Base-by-base conservation (phyloP, 2,888 invertebrate genomes). In the Agrotis puta region DNA sequence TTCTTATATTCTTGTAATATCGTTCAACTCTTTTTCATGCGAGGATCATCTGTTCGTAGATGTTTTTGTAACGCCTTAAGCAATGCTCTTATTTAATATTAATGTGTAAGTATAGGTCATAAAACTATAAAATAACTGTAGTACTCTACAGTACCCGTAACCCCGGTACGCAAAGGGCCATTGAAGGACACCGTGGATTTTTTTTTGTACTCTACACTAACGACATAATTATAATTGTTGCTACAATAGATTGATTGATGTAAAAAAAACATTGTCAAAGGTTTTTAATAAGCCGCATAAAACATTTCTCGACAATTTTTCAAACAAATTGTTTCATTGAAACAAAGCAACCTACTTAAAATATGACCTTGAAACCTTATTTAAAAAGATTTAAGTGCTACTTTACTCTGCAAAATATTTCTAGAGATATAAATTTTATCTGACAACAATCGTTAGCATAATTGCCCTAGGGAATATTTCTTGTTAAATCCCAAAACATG, bases 401-500 rank as follows among this genome's bases (percentile, higher is more conserved):
- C 27, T 57, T 48, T n/a, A 33, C 24, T 18, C 47, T n/a, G 53
- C 50, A 0, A 51, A 57, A 33, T 22, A 58, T 77, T 71, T 50
- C 2, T 6, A 50, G 33, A 64, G 54, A 53, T 65, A 67, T 70
- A 65, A 4, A 69, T 72, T 76, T 59, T 45, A 67, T 66, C 48
- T 71, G 51, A 67, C 64, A 67, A 54, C 69, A 70, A 62, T 61
- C 56, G 43, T 68, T 68, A 77, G 47, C 59, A 61, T 77, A 74
- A 77, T 81, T 77, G 59, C 74, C 45, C 27, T 11, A 33, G 70
- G 54, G 22, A 58, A 77, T 64, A 72, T 66, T 69, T 66, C 57
- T 39, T 61, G 48, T 53, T 43, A 64, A 77, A 73, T 77, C 56
- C n/a, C 20, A n/a, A 45, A 53, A 64, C 64, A 63, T 45, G 62